These are phyloP conservation scores for Aplodontia rufa DNA, from an alignment of 2,113 vertebrate species.

Conservation along the genomic window DNA sequence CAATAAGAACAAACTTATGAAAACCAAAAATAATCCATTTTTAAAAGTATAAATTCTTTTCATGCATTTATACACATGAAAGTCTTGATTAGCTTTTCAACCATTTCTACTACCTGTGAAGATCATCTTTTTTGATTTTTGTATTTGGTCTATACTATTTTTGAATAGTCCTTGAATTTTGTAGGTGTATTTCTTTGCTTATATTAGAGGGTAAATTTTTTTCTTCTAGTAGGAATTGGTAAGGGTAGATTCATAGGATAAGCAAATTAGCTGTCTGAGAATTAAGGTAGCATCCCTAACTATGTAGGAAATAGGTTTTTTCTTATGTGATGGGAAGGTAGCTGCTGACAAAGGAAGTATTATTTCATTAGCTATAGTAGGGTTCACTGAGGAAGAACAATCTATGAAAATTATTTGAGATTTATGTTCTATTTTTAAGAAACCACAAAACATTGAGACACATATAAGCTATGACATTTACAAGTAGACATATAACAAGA, in stretches of 20 bases:
- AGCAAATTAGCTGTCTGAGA: neutral
- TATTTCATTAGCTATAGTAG: neutral
- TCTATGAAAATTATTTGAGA: neutral
- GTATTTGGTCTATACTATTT: neutral
- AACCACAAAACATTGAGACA: neutral
- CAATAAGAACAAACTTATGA: neutral
- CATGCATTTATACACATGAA: neutral
- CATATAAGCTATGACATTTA: neutral
- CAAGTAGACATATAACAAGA: neutral
- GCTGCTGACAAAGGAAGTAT: neutral
- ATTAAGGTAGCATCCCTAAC: neutral
- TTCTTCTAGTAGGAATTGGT: neutral
- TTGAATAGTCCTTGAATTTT: neutral
- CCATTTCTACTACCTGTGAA: neutral
- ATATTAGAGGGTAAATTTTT: neutral
- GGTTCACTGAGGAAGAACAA: neutral
- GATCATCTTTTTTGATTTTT: constrained; percentile 25
- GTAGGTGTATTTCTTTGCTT: neutral
- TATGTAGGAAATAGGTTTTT: neutral
- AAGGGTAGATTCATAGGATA: neutral
- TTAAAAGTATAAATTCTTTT: neutral
- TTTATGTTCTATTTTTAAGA: neutral
- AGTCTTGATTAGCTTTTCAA: neutral
- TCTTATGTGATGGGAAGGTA: neutral
- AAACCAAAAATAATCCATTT: neutral